Percentiles rank a stretch among this genome's conserved stretches.
phyloP scores from a whole-genome alignment of 2,888 invertebrate genomes.

The Fissipunctia ypsillon region DNA sequence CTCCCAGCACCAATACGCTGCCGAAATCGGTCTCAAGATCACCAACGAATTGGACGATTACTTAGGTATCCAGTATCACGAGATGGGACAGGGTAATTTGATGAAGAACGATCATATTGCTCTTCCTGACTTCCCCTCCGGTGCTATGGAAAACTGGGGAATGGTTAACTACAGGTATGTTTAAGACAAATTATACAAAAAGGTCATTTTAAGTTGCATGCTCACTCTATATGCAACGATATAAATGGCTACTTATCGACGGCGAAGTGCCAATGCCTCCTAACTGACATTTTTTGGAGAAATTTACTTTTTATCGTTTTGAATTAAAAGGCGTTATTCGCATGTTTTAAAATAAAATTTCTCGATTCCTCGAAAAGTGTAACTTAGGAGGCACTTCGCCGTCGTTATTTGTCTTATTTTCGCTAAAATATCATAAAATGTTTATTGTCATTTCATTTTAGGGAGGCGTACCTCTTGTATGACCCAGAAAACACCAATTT shows the following conservation, averaged over 20 bases:
- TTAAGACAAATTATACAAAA: no score
- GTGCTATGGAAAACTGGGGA: constrained; percentile 97
- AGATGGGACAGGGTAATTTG: constrained; percentile 87
- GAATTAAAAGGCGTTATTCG: no score
- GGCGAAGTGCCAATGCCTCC: no score
- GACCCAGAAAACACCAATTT: constrained; percentile 84
- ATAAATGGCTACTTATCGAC: no score
- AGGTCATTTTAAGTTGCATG: not conserved
- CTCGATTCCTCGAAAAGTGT: no score
- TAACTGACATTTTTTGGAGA: no score
- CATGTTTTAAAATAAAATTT: no score
- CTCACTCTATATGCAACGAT: not conserved
- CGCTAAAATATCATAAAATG: not conserved
- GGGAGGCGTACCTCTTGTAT: constrained; percentile 88
- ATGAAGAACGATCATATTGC: constrained; percentile 93
- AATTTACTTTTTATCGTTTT: no score
- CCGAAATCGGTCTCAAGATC: constrained; percentile 85
- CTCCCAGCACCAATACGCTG: constrained; percentile 85
- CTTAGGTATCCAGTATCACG: constrained; percentile 89
- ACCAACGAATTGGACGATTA: constrained; percentile 90
- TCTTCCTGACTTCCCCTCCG: constrained; percentile 94
- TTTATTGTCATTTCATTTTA: constrained; percentile 64
- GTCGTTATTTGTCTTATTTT: not conserved
- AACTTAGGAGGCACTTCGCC: no score
- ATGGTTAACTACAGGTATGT: constrained; percentile 93